Base-by-base conservation (phyloP, 2,888 invertebrate genomes). In the Ommatoiulus sabulosus region DNA sequence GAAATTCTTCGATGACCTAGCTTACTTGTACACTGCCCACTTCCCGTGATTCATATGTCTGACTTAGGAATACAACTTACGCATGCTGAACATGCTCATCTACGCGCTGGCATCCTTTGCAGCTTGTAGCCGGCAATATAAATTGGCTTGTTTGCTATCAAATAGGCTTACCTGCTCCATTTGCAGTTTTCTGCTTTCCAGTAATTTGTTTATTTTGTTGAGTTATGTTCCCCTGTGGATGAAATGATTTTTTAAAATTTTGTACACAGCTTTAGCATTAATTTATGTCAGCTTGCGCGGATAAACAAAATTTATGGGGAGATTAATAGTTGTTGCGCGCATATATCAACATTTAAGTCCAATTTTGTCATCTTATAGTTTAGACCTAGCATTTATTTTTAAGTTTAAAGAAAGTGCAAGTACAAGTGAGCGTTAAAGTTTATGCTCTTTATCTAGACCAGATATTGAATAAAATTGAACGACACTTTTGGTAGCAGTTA, bases 171-270 rank as follows among this genome's bases (percentile, higher is more conserved):
- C 35, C 24, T 80, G 7, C 35, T 80, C 80, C 24, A 80, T 35
- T 80, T 10, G 35, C 35, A 80, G 80, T 80, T 80, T 72, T 72
- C 24, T 7, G 72, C 72, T 72, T 72, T 72, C 24, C 35, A 24
- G 80, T 80, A 80, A 80, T 80, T 80, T 80, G 80, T 80, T 80
- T 80, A 80, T 80, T 80, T 35, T 12, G 12, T 15, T 80, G 80
- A 80, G 24, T 80, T 80, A 80, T 35, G 35, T 35, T 80, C 80
- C 80, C 80, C 80, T 24, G 80, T 80, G 80, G 35, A 80, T 35
- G 80, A 80, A 80, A 80, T 80, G 24, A 80, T 24, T 80, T 80
- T 80, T 80, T 80, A 80, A 80, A 35, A 80, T 80, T 80, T 35
- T 10, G 35, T 4, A 35, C 80, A 80, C 80, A 35, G 80, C 80